Conservation (phyloP, 2,888 invertebrate species). For the Arrhopalites spinosus region DNA sequence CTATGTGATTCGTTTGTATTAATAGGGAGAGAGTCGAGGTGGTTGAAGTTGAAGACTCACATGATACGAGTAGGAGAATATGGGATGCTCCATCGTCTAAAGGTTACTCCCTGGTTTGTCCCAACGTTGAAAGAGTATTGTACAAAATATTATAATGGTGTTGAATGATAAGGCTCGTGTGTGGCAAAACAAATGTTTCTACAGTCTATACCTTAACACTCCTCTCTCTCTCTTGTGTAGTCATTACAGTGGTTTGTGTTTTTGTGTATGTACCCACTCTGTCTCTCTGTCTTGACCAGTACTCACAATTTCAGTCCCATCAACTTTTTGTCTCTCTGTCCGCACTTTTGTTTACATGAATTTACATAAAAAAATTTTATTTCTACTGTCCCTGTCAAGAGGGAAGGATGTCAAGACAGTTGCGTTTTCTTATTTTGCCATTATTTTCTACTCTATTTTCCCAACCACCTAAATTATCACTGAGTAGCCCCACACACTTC, state of each 20-base stretch:
- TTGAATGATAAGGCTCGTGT: too few relatives aligned
- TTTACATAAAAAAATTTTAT: constrained; percentile 23
- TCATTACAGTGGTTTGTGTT: neutral
- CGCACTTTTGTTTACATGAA: constrained; percentile 27
- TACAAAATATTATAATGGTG: too few relatives aligned
- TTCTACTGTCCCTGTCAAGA: constrained; percentile 10
- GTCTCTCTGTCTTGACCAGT: neutral
- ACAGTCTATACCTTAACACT: neutral
- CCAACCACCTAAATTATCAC: too few relatives aligned
- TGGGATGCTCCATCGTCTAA: too few relatives aligned
- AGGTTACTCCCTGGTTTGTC: too few relatives aligned
- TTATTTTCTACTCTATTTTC: too few relatives aligned
- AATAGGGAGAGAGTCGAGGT: neutral
- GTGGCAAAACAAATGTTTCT: neutral
- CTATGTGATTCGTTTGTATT: neutral
- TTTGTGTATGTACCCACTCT: neutral
- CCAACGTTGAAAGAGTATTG: too few relatives aligned
- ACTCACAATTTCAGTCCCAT: too few relatives aligned
- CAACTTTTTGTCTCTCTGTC: constrained; percentile 7
- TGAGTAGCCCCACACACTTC: too few relatives aligned
- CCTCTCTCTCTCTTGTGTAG: too few relatives aligned
- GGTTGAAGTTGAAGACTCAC: neutral
- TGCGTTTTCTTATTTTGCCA: too few relatives aligned
- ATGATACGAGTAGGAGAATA: too few relatives aligned
- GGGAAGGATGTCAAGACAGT: constrained; percentile 16